Conservation (phyloP, 2,113 vertebrate species). For the Nestor notabilis region DNA sequence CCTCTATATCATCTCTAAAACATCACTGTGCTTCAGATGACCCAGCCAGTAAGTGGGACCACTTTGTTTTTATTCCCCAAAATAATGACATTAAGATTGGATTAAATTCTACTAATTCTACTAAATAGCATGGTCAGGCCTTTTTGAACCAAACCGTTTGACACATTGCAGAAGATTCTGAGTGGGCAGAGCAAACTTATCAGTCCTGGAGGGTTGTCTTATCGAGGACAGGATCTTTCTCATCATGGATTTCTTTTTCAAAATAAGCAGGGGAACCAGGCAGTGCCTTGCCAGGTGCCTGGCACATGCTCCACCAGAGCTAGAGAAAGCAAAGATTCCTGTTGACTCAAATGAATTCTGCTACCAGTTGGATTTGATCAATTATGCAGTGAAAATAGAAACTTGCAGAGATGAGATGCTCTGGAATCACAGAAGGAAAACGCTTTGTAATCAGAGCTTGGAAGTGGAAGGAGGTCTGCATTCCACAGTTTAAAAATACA, state of each 20-base stretch:
- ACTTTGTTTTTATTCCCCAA: background rate
- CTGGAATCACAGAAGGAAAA: background rate
- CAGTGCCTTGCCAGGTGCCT: background rate
- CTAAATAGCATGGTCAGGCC: background rate
- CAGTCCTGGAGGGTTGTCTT: background rate
- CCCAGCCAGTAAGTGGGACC: background rate
- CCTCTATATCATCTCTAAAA: background rate
- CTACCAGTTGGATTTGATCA: background rate
- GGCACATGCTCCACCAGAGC: background rate
- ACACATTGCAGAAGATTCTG: background rate
- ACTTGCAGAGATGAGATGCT: background rate
- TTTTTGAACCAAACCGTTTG: background rate
- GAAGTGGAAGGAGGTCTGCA: background rate
- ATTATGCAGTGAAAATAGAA: background rate
- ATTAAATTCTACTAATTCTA: background rate
- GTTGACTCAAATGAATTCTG: background rate
- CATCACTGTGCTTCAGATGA: background rate
- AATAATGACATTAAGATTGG: background rate
- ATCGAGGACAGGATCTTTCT: background rate
- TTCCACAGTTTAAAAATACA: constrained; percentile 10
- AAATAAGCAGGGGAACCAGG: background rate
- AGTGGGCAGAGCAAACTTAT: background rate
- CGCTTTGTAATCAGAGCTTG: constrained; percentile 7
- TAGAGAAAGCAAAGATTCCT: background rate
- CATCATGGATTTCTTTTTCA: background rate